These are phyloP conservation scores for Cydia pomonella DNA, from an alignment of 1,140 invertebrate genomes.

Conservation along the genomic window DNA sequence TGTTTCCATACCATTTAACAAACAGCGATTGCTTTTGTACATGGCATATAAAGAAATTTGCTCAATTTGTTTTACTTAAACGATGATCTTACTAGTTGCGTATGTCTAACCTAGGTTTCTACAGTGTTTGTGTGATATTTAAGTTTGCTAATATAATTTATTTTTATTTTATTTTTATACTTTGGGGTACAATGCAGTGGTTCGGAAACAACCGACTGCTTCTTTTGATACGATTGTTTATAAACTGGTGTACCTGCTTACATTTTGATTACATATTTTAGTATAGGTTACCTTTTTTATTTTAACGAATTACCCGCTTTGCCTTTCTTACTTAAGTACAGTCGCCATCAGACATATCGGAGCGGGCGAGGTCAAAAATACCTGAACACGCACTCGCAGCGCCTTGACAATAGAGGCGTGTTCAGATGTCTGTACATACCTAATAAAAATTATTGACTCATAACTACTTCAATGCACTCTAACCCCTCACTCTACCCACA, in stretches of 20 bases:
- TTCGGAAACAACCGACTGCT: neutral
- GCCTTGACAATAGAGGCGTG: too few species aligned
- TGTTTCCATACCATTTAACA: neutral
- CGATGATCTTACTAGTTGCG: neutral
- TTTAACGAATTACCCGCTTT: neutral
- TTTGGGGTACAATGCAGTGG: neutral
- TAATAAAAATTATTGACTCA: neutral
- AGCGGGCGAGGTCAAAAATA: too few species aligned
- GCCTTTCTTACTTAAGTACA: neutral
- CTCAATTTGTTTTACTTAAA: neutral
- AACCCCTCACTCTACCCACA: too few species aligned
- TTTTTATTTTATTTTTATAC: constrained; percentile 1
- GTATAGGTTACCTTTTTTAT: neutral
- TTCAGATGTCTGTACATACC: too few species aligned
- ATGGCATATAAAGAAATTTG: neutral
- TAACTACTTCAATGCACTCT: too few species aligned
- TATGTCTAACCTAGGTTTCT: neutral
- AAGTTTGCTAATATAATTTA: constrained; percentile 12
- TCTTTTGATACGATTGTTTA: neutral
- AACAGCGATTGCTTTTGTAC: neutral
- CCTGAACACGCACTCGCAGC: too few species aligned
- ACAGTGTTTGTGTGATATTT: neutral
- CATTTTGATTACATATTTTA: neutral
- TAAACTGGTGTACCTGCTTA: constrained; percentile 9
- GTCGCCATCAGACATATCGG: too few species aligned